Percentiles rank a stretch among this genome's conserved stretches.
Conservation (phyloP, 2,797 vertebrate genomes). For the Sphenopsis melanotis region DNA sequence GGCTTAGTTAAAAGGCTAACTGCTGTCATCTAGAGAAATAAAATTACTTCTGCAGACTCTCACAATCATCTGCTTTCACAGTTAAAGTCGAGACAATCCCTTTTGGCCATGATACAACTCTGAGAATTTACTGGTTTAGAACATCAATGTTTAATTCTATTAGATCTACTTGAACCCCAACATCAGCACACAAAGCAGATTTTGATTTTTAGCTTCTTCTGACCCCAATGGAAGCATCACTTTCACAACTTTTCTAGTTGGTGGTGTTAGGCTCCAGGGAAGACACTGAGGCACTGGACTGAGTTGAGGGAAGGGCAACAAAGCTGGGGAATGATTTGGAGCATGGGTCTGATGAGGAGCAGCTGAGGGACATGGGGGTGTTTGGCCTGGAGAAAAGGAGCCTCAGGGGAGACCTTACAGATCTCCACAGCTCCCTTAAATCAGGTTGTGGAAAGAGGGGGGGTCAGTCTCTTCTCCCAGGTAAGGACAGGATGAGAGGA, state of each 20-base stretch:
- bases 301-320: background rate
- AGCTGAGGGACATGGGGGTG: background rate
- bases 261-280: background rate
- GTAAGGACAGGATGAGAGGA: background rate
- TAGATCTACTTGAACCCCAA: background rate
- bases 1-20: background rate
- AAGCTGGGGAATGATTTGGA: background rate
- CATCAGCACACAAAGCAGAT: background rate
- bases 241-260: background rate
- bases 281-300: background rate
- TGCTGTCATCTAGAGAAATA: background rate
- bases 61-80: background rate
- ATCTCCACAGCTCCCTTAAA: background rate
- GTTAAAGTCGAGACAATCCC: background rate
- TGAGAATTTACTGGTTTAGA: background rate
- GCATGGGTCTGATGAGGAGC: background rate
- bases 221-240: background rate
- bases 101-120: background rate
- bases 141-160: background rate
- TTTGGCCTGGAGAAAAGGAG: background rate
- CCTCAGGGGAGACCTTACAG: background rate
- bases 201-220: background rate
- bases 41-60: background rate
- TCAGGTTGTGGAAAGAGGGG: fast-evolving
- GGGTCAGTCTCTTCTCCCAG: background rate